phyloP scores from a whole-genome alignment of 2,888 invertebrate species.

The Oscheius sp. region DNA sequence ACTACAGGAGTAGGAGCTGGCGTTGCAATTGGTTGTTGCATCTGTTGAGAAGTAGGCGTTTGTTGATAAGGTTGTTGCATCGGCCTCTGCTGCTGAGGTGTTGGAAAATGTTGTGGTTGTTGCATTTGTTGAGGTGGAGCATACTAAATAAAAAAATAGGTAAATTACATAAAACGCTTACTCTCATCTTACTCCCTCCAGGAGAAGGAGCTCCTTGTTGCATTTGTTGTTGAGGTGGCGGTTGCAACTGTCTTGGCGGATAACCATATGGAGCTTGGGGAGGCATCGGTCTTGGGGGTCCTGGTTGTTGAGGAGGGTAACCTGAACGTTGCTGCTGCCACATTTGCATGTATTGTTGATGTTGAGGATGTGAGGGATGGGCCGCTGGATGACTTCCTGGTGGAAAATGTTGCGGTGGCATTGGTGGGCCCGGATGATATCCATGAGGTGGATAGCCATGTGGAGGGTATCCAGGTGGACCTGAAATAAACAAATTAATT shows the following conservation, averaged over 20 bases:
- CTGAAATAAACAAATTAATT: neutral
- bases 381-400: conserved; percentile 25
- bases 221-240: conserved; percentile 9
- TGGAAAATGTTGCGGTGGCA: conserved; percentile 27
- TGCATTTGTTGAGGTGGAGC: conserved; percentile 20
- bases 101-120: neutral
- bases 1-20: conserved; percentile 5
- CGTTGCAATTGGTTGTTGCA: neutral
- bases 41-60: neutral
- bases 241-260: conserved; percentile 33
- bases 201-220: conserved; percentile 43
- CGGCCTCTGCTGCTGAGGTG: neutral
- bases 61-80: neutral
- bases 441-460: conserved; percentile 28
- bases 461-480: conserved; percentile 20
- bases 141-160: conserved; percentile 1
- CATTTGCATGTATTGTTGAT: conserved; percentile 50
- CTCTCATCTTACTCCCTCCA: conserved; percentile 35
- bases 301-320: conserved; percentile 1
- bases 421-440: conserved; percentile 38
- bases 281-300: conserved; percentile 24
- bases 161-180: conserved; percentile 8
- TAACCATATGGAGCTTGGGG: conserved; percentile 29
- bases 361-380: conserved; percentile 47
- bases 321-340: conserved; percentile 29